Evolutionary conservation across 2,113 vertebrate genomes (phyloP), one percentile per base, ranked within the genome.

Genomic region (Eurypyga helias): DNA sequence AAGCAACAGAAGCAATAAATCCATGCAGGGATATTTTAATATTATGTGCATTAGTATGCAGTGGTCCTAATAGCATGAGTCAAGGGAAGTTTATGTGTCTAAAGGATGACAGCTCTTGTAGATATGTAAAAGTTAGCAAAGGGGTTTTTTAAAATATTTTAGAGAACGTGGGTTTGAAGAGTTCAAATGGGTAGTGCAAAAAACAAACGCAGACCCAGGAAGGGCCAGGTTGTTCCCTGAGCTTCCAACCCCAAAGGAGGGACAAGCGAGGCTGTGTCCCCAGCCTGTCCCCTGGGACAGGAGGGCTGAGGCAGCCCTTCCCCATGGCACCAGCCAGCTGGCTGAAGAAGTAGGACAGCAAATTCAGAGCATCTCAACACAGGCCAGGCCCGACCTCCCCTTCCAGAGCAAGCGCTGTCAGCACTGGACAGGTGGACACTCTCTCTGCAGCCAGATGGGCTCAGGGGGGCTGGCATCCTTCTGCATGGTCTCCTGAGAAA

Each of bases 291-390:
- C 6, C 3, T 2, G 0, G 19, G 25, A 65, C 34, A 67, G 29
- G 23, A 86, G 10, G 25, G 7, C 6, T 7, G 3, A 4, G 52
- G 19, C 46, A 89, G 46, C 29, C 36, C 66, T 83, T 33, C 18
- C 29, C 31, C 4, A 0, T 43, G 60, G 51, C 69, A 77, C 26
- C 0, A 0, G 13, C 5, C 29, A 38, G 26, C 46, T 90, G 11
- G 0, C 1, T 31, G 48, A 46, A 41, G n/a, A 92, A 88, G 17
- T 2, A 54, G 48, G n/a, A 60, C 46, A 78, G n/a, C 34, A 82
- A 85, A 82, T 61, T 33, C 34, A n/a, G 72, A 73, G 60, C 38
- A 25, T 38, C 55, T 46, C 46, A 65, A 49, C 17, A 60, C 69
- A 69, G 26, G 58, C 46, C 65, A 81, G 69, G 46, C 6, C 58